Evolutionary conservation across 2,888 invertebrate species (phyloP).

Genomic region (Hymenopus coronatus): DNA sequence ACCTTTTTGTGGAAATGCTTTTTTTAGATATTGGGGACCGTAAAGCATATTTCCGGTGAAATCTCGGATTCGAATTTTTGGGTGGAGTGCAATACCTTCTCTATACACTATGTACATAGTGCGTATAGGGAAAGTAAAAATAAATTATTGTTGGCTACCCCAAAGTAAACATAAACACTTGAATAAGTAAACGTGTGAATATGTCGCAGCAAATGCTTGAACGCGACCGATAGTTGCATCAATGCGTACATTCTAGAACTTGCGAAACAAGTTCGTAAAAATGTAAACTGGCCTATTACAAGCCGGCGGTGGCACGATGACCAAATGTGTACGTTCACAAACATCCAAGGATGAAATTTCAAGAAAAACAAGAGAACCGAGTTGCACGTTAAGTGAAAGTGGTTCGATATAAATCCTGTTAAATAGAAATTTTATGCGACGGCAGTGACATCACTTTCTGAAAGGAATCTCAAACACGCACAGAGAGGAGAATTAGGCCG

Average conservation of each 20-base stretch:
- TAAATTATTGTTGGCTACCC: too few relatives aligned
- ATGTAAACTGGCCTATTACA: neutral
- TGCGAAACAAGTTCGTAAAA: neutral
- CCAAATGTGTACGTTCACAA: neutral
- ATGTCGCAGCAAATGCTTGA: neutral
- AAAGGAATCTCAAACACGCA: neutral
- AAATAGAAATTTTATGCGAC: conserved; percentile 20
- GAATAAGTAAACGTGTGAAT: too few relatives aligned
- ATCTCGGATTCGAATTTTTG: too few relatives aligned
- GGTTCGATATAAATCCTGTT: conserved; percentile 4
- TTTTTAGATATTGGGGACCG: too few relatives aligned
- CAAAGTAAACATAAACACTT: too few relatives aligned
- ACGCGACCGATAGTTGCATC: neutral
- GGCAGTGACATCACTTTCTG: neutral
- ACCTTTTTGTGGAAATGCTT: too few relatives aligned
- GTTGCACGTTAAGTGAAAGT: neutral
- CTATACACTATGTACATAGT: too few relatives aligned
- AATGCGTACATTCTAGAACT: neutral
- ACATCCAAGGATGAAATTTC: neutral
- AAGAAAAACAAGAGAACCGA: neutral
- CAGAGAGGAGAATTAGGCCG: neutral
- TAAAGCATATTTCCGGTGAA: too few relatives aligned
- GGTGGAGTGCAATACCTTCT: too few relatives aligned
- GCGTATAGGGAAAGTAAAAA: too few relatives aligned
- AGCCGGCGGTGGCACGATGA: neutral